Evolutionary conservation across 1,140 invertebrate genomes (phyloP).

Genomic region (Sarcophaga peregrina): DNA sequence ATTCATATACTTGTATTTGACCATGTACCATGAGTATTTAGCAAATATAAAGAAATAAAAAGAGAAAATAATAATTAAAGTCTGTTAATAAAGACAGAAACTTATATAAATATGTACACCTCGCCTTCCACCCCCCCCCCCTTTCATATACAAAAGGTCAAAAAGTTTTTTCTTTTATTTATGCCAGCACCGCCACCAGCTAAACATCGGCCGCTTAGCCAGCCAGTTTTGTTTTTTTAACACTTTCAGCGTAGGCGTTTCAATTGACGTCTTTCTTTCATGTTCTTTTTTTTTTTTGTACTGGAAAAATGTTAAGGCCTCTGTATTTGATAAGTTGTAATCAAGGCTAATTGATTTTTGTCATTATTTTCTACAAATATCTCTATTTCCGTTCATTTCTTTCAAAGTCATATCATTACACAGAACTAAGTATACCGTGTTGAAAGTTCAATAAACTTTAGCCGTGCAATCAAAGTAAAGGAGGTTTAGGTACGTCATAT

Average conservation of each 20-base stretch:
- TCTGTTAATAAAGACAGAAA: not conserved
- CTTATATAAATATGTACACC: no score
- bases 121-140: not conserved
- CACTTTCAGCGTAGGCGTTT: not conserved
- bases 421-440: no score
- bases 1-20: not conserved
- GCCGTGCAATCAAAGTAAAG: no score
- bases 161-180: not conserved
- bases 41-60: not conserved
- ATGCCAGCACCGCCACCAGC: not conserved
- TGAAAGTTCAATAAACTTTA: no score
- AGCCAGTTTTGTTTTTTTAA: not conserved
- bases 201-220: no score
- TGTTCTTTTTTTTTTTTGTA: not conserved
- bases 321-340: no score
- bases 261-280: not conserved
- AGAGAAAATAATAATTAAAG: not conserved
- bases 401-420: no score
- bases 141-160: not conserved
- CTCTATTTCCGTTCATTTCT: no score
- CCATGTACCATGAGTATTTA: not conserved
- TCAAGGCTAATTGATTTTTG: not conserved
- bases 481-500: no score
- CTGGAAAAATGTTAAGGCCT: not conserved
- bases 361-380: not conserved